Evolutionary conservation across 2,797 vertebrate genomes (phyloP), one percentile per base, ranked within the genome.

Genomic region (Ceryle rudis): DNA sequence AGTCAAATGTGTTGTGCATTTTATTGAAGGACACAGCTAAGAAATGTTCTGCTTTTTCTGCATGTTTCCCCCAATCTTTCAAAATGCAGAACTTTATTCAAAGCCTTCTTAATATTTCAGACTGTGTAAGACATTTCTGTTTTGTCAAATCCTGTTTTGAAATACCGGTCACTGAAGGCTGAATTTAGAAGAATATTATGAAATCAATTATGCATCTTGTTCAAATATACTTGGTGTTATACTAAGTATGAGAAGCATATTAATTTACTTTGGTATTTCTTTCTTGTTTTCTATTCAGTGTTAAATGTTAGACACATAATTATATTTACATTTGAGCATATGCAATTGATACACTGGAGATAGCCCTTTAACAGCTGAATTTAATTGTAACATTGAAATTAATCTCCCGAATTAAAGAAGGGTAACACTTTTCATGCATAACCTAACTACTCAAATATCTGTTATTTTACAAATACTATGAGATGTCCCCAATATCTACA

Each of bases 41-140:
- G 54, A 89, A 95, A 81, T 71, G 65, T 86, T 79, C 79, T 77
- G 60, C 6, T 74, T 92, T 79, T 79, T 69, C 54, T 35, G 19
- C 46, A 17, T 61, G 42, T 60, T 96, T 92, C 33, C 81, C 39
- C 65, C 64, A 66, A 61, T 17, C 55, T 86, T 91, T 70, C 62
- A 91, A 88, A 91, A 89, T 31, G 35, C 13, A 80, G 49, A 95
- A 83, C 20, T 81, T 78, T 60, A 75, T 85, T 96, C 78, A 86
- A 92, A 87, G 58, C 25, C 51, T 73, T 71, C 35, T 49, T 74
- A 78, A 41, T 46, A 29, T 41, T 66, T 85, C 42, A 86, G 46
- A 37, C 23, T 65, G 28, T 67, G 54, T 33, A 35, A 65, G 44
- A 94, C 28, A 33, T 74, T 73, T 81, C 47, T 91, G 25, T 80